Evolutionary conservation across 2,888 invertebrate species (phyloP).

Genomic region (Dimorphilus gyrociliatus): DNA sequence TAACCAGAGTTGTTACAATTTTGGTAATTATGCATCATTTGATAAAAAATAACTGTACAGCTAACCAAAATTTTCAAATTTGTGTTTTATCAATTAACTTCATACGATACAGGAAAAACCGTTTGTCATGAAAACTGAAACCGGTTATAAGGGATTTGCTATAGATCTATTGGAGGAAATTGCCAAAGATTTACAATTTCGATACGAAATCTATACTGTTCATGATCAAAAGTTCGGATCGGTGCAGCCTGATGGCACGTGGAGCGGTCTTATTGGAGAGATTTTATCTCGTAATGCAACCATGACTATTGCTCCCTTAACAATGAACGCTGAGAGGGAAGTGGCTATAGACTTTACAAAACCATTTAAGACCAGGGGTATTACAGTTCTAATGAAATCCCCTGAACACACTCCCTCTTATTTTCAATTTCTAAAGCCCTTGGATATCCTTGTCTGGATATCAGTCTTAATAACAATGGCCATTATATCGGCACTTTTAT

Average conservation of each 20-base stretch:
- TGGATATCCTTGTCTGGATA: conserved; percentile 25
- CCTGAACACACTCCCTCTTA: conserved; percentile 21
- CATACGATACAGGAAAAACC: conserved; percentile 27
- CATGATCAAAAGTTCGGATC: conserved; percentile 27
- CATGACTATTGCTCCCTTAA: conserved; percentile 29
- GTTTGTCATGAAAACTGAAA: conserved; percentile 23
- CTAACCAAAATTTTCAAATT: no score
- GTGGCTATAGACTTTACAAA: conserved; percentile 33
- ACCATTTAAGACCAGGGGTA: conserved; percentile 32
- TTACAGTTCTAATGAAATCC: conserved; percentile 27
- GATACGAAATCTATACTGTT: conserved; percentile 26
- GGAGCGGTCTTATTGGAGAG: conserved; percentile 34
- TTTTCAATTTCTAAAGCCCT: conserved; percentile 32
- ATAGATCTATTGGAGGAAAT: conserved; percentile 25
- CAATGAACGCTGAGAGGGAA: conserved; percentile 27
- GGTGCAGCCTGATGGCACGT: conserved; percentile 15
- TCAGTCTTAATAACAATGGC: conserved; percentile 25
- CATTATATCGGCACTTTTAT: conserved; percentile 25
- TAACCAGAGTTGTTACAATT: no score
- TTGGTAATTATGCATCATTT: no score
- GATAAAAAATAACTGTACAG: no score
- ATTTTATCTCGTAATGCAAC: conserved; percentile 32
- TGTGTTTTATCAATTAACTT: no score
- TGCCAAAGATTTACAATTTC: conserved; percentile 18
- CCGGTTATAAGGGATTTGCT: conserved; percentile 21